Conservation (phyloP, 2,113 vertebrate species). For the Gasterosteus nipponicus region DNA sequence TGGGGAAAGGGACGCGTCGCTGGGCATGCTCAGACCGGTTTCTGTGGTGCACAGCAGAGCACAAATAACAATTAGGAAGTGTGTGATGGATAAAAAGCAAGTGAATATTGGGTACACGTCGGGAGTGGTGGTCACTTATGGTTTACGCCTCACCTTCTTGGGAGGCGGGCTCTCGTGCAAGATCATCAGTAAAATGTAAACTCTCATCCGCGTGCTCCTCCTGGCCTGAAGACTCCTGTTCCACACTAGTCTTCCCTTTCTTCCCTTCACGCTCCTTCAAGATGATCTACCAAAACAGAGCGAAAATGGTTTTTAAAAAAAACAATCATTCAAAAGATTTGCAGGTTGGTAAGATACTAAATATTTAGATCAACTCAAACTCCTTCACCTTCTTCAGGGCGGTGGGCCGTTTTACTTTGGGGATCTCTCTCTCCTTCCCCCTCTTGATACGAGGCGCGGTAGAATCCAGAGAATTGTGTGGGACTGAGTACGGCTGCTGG, state of each 20-base stretch:
- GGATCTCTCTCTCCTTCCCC: conserved; percentile 95
- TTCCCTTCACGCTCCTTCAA: conserved; percentile 98
- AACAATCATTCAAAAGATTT: not conserved
- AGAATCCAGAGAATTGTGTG: conserved; percentile 90
- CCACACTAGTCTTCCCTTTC: conserved; percentile 89
- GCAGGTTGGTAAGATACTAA: not conserved
- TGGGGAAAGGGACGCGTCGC: conserved; percentile 94
- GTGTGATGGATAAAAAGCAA: not conserved
- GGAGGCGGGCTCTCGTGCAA: conserved; percentile 87
- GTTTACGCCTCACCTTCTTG: conserved; percentile 87
- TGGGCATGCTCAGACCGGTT: conserved; percentile 91
- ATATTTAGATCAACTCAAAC: not conserved
- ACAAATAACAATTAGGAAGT: conserved; percentile 14
- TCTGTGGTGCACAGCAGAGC: conserved; percentile 64
- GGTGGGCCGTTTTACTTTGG: conserved; percentile 96
- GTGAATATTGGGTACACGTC: not conserved
- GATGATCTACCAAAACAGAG: conserved; percentile 86
- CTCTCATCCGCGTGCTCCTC: conserved; percentile 88
- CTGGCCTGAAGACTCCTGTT: conserved; percentile 83
- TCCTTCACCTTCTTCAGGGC: conserved; percentile 94
- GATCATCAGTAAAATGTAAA: conserved; percentile 85
- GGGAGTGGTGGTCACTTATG: not conserved
- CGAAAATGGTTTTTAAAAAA: not conserved
- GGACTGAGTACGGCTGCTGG: conserved; percentile 79
- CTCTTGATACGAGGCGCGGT: conserved; percentile 91